Percentiles rank a stretch among this genome's conserved stretches.
Conservation (phyloP, 2,888 invertebrate species). For the Diloba caeruleocephala region DNA sequence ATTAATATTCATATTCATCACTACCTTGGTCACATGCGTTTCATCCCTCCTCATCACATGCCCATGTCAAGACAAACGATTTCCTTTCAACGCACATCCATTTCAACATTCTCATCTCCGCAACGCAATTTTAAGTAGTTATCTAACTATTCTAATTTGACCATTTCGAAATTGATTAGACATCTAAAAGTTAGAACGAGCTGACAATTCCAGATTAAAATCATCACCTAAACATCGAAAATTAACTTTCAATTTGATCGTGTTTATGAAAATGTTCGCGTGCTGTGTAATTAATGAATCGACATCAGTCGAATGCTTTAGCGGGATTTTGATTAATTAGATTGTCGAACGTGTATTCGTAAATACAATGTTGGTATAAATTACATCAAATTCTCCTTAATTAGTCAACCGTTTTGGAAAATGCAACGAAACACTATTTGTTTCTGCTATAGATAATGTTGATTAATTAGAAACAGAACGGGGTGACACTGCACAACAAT, state of each 20-base stretch:
- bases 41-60: too few relatives aligned
- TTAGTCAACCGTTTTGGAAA: constrained; percentile 35
- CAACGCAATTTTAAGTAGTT: too few relatives aligned
- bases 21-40: too few relatives aligned
- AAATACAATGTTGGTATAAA: constrained; percentile 14
- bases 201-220: too few relatives aligned
- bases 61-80: too few relatives aligned
- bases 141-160: too few relatives aligned
- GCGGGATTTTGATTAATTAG: constrained; percentile 42
- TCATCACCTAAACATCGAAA: neutral
- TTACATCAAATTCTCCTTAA: constrained; percentile 31
- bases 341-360: constrained; percentile 22
- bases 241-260: constrained; percentile 20
- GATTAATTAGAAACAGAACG: constrained; percentile 30
- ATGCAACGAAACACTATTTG: constrained; percentile 32
- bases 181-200: too few relatives aligned
- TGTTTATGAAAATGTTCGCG: constrained; percentile 17
- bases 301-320: constrained; percentile 28
- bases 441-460: constrained; percentile 14
- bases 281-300: constrained; percentile 24
- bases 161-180: too few relatives aligned
- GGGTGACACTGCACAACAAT: constrained; percentile 10
- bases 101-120: too few relatives aligned
- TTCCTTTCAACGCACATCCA: too few relatives aligned
- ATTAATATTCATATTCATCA: too few relatives aligned